Percentiles rank a stretch among this genome's conserved stretches.
Conservation (phyloP, 1,140 invertebrate genomes). For the Aporrectodea caliginosa region DNA sequence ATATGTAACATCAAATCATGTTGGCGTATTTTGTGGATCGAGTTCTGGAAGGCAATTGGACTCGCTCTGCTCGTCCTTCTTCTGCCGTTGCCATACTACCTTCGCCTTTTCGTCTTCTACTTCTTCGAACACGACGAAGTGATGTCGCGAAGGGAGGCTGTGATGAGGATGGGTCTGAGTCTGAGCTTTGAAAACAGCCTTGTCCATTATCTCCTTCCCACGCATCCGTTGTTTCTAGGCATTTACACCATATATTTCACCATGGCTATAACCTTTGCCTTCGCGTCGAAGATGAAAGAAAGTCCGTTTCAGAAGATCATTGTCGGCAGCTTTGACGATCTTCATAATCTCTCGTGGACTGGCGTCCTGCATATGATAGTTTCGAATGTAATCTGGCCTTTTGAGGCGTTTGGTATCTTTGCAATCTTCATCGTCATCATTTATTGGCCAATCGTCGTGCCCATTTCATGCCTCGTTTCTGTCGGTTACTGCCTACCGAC, state of each 20-base stretch:
- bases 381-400: conserved; percentile 32
- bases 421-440: conserved; percentile 43
- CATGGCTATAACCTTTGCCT: conserved; percentile 41
- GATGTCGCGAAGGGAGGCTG: conserved; percentile 30
- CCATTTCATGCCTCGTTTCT: conserved; percentile 40
- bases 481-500: conserved; percentile 49
- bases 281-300: conserved; percentile 25
- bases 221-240: conserved; percentile 45
- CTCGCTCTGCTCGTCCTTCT: conserved; percentile 42
- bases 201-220: conserved; percentile 50
- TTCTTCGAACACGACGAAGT: conserved; percentile 46
- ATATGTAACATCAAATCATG: conserved; percentile 16
- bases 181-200: conserved; percentile 42
- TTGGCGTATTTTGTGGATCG: conserved; percentile 14
- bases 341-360: conserved; percentile 44
- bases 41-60: conserved; percentile 36
- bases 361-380: conserved; percentile 15
- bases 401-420: conserved; percentile 39
- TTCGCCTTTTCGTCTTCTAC: conserved; percentile 47
- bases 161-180: conserved; percentile 34
- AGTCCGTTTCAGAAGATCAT: conserved; percentile 12
- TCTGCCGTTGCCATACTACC: conserved; percentile 46
- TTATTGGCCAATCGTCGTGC: conserved; percentile 40
- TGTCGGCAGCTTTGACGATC: conserved; percentile 41
- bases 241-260: conserved; percentile 47